Evolutionary conservation across 35 echinoderm and acorn worm genomes (phyloP), one percentile per base, ranked within the genome.

Genomic region (Holothuria glaberrima): DNA sequence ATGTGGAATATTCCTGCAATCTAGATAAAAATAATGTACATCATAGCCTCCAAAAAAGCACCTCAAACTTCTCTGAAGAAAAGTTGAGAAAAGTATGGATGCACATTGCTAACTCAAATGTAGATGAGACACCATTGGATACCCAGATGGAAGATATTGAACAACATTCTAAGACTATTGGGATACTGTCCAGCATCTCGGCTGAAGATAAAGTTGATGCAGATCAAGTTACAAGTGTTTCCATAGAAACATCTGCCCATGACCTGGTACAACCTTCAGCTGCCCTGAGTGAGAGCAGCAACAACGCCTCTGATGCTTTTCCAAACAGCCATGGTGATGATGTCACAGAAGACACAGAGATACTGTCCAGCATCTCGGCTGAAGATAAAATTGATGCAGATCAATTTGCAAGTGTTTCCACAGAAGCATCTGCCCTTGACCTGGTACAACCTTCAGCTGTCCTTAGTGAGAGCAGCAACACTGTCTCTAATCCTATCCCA

Each of bases 21-120:
- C 57, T 84, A 12, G 80, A 84, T 29, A 62, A 56, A 5, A 54
- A 84, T 26, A 20, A 41, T 54, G 79, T 83, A 41, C 79, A 48
- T 10, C 48, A 61, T 0, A 83, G 48, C 52, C 80, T 84, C 25
- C 5, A 35, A 12, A 73, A 73, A 35, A 14, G 31, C 5, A 32
- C 12, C 16, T 6, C 69, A 33, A 38, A 73, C 34, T 31, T 35
- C 29, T 10, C 69, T 36, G 69, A 29, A 17, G 69, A 7, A 20
- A 73, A 73, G 69, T 35, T 73, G 30, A 73, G 38, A 38, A 73
- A 73, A 36, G 22, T 73, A 5, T 73, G 14, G 30, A 44, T 6
- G 69, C 38, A 73, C 38, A 10, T 73, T 20, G 24, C 31, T 6
- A 35, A 73, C 30, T 35, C 9, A 13, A 1, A 36, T 34, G 13